Percentiles rank a stretch among this genome's conserved stretches.
phyloP scores from a whole-genome alignment of 2,113 vertebrate genomes.

The Boleophthalmus pectinirostris region DNA sequence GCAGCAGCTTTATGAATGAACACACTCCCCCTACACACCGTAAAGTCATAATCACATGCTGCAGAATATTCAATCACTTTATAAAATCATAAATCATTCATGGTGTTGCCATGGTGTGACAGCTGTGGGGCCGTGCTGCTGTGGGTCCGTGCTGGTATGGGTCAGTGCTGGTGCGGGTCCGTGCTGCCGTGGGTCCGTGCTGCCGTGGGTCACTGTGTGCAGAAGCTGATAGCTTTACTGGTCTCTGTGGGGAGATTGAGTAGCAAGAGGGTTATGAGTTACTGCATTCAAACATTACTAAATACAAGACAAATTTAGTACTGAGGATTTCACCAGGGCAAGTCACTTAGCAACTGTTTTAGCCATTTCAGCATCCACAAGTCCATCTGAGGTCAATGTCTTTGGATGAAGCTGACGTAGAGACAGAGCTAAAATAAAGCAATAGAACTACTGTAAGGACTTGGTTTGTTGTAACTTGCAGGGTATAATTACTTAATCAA shows the following conservation, averaged over 20 bases:
- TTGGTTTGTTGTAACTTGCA: not conserved
- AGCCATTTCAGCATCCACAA: not conserved
- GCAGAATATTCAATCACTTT: constrained; percentile 5
- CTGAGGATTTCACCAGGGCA: not conserved
- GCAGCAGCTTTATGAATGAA: constrained; percentile 8
- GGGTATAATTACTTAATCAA: not conserved
- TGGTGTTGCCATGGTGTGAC: not conserved
- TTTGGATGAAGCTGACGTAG: not conserved
- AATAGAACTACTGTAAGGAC: not conserved
- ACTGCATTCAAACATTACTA: not conserved
- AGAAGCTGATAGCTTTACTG: not conserved
- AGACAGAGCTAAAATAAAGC: not conserved
- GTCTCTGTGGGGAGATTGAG: not conserved
- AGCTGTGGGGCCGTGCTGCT: not conserved
- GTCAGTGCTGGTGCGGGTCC: no score
- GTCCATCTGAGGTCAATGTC: not conserved
- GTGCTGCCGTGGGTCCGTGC: not conserved
- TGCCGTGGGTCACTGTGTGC: not conserved
- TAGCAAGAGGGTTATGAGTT: not conserved
- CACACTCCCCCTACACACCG: not conserved
- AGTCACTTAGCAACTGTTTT: not conserved
- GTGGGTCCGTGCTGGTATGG: no score
- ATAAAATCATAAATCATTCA: not conserved
- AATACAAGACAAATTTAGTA: not conserved
- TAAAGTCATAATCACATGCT: not conserved